Percentiles rank a stretch among this genome's conserved stretches.
These are phyloP conservation scores for Nothobranchius furzeri DNA, from an alignment of 2,113 vertebrate genomes.

Conservation along the genomic window DNA sequence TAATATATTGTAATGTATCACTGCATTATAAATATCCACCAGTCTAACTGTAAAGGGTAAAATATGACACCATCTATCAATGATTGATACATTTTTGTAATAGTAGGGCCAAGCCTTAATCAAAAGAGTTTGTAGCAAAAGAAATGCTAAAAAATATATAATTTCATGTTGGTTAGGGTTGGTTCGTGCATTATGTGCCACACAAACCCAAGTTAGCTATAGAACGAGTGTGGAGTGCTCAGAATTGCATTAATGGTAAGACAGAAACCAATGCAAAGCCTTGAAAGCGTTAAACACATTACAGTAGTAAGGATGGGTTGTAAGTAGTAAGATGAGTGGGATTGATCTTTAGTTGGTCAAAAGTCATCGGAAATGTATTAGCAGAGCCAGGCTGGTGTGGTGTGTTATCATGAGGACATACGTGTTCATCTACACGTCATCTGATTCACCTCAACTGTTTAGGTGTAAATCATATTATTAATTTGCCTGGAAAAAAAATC, in stretches of 20 bases:
- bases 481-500: neutral
- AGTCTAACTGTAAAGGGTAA: no score
- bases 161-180: no score
- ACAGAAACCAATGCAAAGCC: slow-evolving; percentile 46
- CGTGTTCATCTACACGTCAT: slow-evolving; percentile 3
- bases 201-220: neutral
- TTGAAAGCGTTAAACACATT: slow-evolving; percentile 54
- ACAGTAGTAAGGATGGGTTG: slow-evolving; percentile 53
- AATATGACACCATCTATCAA: no score
- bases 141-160: no score
- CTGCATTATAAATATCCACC: no score
- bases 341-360: slow-evolving; percentile 63
- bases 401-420: neutral
- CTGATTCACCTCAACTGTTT: neutral
- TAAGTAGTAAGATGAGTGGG: slow-evolving; percentile 3
- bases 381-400: slow-evolving; percentile 10
- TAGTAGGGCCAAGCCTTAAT: no score
- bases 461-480: neutral
- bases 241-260: slow-evolving; percentile 11
- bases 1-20: no score
- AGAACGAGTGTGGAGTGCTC: slow-evolving; percentile 3
- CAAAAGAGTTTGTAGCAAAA: no score
- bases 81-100: no score
- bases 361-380: slow-evolving; percentile 61
- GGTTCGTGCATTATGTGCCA: no score